Base-by-base conservation (phyloP, 2,113 vertebrate species). In the Coptodon bakossiorum region DNA sequence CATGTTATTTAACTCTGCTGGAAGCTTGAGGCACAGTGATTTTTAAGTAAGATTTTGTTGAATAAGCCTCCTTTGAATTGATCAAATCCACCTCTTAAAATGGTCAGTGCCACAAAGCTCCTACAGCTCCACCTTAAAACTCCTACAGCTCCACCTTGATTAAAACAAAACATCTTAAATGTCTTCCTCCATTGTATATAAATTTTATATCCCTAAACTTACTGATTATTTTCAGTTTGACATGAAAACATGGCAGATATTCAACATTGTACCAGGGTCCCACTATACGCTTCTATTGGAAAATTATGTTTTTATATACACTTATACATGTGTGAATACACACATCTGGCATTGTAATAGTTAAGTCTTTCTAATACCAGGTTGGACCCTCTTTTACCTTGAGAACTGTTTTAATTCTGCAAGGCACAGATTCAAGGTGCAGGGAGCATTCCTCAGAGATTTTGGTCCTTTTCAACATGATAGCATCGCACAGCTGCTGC, bases 291-390 rank as follows among this genome's bases (percentile, higher is more conserved):
- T 48, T 17, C 29, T 50, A 78, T 50, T 24, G 6, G 2, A n/a
- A 12, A 31, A 13, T 76, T 9, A 34, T 34, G 29, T 17, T 63
- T 59, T 34, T 34, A 6, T 19, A 34, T 34, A 19, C 5, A 7
- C 59, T 8, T 68, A 3, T 22, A 38, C 4, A 22, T 68, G 34
- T 68, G 63, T 68, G 10, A 0, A 22, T 68, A 1, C 34, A 38
- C 63, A 68, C 34, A 63, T 63, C 34, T 22, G 63, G 34, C 19
- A 68, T 68, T 68, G 9, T 10, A 34, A 36, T 34, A 63, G 59
- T 36, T 63, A n/a, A 11, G 0, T 36, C 17, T n/a, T 36, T 36
- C 1, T 63, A n/a, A 36, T 2, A 3, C 31, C 59, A 63, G 59
- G 59, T 0, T 0, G 31, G 31, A 1, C 31, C 17, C 59, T 36